Evolutionary conservation across 2,888 invertebrate species (phyloP).

Genomic region (Acanthopleura granulata): DNA sequence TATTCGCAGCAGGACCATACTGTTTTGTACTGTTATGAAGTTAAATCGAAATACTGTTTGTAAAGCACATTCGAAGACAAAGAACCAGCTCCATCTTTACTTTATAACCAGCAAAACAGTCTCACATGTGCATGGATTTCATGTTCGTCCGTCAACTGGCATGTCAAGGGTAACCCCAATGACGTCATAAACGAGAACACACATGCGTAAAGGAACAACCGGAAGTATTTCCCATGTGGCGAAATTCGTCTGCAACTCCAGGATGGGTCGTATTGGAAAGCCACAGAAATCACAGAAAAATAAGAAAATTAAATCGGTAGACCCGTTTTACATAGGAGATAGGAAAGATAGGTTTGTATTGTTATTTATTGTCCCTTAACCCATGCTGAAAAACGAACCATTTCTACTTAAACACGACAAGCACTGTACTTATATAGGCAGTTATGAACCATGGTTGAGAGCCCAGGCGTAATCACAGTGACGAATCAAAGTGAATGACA

Average conservation of each 20-base stretch:
- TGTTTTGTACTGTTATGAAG: no score
- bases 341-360: constrained; percentile 26
- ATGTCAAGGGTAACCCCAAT: constrained; percentile 6
- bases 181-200: neutral
- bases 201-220: neutral
- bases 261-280: constrained; percentile 39
- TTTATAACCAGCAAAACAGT: no score
- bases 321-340: constrained; percentile 42
- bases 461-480: no score
- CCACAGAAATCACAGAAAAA: constrained; percentile 57
- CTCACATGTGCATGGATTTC: neutral
- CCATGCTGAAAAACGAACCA: no score
- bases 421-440: neutral
- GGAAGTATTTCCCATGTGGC: neutral
- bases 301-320: constrained; percentile 55
- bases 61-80: no score
- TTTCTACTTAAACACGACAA: no score
- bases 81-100: no score
- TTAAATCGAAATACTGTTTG: no score
- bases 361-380: no score
- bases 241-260: neutral
- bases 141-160: neutral
- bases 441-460: no score
- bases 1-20: no score
- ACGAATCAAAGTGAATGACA: no score